Base-by-base conservation (phyloP, 2,888 invertebrate species). In the Xestia sexstrigata region DNA sequence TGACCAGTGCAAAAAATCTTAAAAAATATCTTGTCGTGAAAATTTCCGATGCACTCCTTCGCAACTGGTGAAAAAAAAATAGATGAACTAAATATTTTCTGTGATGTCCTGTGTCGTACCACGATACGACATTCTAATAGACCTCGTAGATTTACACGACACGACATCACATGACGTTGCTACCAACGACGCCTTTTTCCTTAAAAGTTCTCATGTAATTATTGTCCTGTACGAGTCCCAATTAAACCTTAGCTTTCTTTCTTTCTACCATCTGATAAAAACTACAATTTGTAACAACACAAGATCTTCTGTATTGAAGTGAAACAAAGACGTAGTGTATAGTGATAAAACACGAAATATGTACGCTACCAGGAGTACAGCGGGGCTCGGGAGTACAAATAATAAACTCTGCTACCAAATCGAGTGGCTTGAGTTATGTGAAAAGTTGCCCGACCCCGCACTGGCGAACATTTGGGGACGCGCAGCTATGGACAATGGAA, bases 391-490 rank as follows among this genome's bases (percentile, higher is more conserved):
- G 88, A 90, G 90, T 91, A 93, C 95, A 95, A 95, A 96, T 96
- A 96, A 96, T 95, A 96, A 94, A 96, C 94, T 95, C 91, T 86
- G 90, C 91, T 92, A 95, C 93, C 94, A 95, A 95, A 96, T 96
- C 96, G 95, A 95, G 95, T 95, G 95, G 93, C 92, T 91, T 96
- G 96, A 96, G 92, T 96, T 96, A 96, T 96, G 95, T 93, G 94
- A 88, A 96, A 96, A 96, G 94, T 96, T 96, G 92, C 89, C 84
- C 95, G 92, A 93, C 93, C 92, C 91, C 89, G 90, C 89, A 87
- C 90, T 90, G 89, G 91, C 90, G 89, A 90, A 91, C 91, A 87
- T 89, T 92, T 90, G 89, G 88, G 79, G 70, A 88, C 90, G 78
- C 47, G 73, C 89, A 91, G 81, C 47, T 93, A 92, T 76, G 88